Conservation (phyloP, 2,888 invertebrate species). For the Folsomia candida region DNA sequence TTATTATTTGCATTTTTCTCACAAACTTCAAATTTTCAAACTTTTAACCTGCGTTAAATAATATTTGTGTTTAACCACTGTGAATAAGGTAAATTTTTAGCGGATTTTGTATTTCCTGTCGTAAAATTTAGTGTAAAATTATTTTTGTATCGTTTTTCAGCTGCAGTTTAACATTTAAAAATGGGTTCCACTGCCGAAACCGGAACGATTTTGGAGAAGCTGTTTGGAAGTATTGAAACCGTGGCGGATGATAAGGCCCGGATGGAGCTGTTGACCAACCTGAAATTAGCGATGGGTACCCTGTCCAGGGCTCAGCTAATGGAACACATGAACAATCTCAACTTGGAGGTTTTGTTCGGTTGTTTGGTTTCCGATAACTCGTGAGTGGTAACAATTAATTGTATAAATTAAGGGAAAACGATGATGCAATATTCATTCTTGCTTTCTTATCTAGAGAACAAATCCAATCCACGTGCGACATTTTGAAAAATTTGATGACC, state of each 20-base stretch:
- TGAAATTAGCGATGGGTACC: constrained; percentile 43
- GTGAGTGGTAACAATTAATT: constrained; percentile 3
- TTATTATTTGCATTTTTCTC: no score
- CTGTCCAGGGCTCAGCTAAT: constrained; percentile 36
- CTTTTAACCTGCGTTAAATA: no score
- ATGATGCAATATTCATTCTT: no score
- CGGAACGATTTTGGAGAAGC: background rate
- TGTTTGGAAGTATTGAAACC: background rate
- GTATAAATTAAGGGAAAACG: background rate
- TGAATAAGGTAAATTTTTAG: no score
- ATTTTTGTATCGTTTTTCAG: no score
- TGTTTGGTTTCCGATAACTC: constrained; percentile 39
- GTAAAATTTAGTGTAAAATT: no score
- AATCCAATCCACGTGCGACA: constrained; percentile 44
- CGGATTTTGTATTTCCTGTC: no score
- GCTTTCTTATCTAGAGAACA: constrained; percentile 31
- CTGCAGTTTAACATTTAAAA: no score
- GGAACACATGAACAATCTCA: constrained; percentile 28
- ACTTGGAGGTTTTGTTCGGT: constrained; percentile 45
- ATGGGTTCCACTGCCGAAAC: background rate
- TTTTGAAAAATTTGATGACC: constrained; percentile 45
- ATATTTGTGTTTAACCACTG: no score
- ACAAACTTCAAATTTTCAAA: no score
- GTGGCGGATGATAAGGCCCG: background rate
- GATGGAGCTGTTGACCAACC: constrained; percentile 34